Base-by-base conservation (phyloP, 1,140 invertebrate genomes). In the Galendromus occidentalis region DNA sequence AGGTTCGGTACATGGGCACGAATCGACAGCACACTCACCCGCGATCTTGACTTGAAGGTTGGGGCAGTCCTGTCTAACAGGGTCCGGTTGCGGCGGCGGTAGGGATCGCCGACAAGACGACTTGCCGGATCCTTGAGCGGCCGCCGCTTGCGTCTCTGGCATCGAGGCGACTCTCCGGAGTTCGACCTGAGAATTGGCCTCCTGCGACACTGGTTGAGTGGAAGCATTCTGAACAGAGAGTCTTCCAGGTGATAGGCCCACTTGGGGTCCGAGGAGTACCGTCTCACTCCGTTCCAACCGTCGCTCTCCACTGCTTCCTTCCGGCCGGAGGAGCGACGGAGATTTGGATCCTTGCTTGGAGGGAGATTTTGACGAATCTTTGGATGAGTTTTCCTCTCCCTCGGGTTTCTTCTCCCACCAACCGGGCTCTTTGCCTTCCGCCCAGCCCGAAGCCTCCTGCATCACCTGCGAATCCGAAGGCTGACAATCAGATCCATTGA, bases 41-140 rank as follows among this genome's bases (percentile, higher is more conserved):
- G 51, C 51, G 33, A 59, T 59, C 9, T 59, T 59, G 25, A 59
- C 51, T 59, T 59, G 51, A 59, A 59, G 51, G 22, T 59, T 59
- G 25, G 51, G 51, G 25, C 51, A 59, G 51, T 59, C 51, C 51
- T 59, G 51, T 33, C 51, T 25, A 12, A 59, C 51, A 59, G 51
- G 51, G 33, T 59, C 51, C 14, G 51, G 51, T 9, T 59, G 51
- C 25, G 51, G 51, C 22, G 51, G 51, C 22, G 51, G 51, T 1
- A 59, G 51, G 14, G 51, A 59, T 59, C 51, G 51, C 17, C 51
- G 51, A 33, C 33, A 29, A 59, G 25, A 29, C 20, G 14, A 25
- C 14, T 33, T 14, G 25, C 51, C 51, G 25, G 25, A 25, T 14
- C 25, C 51, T 25, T 25, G 25, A 22, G 45, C 45, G 25, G 45